These are phyloP conservation scores for Glaucomys volans DNA, from an alignment of 2,113 vertebrate species.

Conservation along the genomic window DNA sequence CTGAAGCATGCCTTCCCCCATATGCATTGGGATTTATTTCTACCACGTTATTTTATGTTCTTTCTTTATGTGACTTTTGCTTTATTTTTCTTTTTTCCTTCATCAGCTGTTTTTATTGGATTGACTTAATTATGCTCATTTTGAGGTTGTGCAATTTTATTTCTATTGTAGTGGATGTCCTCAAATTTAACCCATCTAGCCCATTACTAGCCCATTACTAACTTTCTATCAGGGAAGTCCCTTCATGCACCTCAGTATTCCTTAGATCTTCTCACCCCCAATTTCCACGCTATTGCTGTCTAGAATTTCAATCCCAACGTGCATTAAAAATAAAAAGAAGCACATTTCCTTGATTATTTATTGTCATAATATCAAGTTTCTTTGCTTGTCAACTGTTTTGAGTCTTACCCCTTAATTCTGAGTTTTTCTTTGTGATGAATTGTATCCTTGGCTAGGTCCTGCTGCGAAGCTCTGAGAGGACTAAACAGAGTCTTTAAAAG, in stretches of 20 bases:
- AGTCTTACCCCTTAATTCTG: background rate
- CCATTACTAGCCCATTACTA: background rate
- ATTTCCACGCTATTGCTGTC: background rate
- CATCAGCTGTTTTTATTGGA: background rate
- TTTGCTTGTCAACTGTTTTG: background rate
- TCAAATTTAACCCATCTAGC: background rate
- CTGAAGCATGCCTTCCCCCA: background rate
- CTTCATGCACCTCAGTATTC: background rate
- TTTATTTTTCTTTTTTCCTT: background rate
- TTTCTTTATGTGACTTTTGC: background rate
- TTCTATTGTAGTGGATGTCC: background rate
- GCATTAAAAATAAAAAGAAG: slow-evolving; percentile 30
- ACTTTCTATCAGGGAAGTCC: too few relatives aligned
- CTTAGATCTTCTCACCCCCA: background rate
- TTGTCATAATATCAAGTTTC: background rate
- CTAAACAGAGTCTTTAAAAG: slow-evolving; percentile 28
- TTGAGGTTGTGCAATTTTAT: background rate
- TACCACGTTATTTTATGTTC: background rate
- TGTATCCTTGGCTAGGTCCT: background rate
- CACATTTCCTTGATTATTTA: background rate
- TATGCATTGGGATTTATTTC: background rate
- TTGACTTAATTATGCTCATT: background rate
- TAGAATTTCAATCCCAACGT: slow-evolving; percentile 17
- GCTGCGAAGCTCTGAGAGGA: background rate
- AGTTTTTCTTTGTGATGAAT: slow-evolving; percentile 28